phyloP scores from a whole-genome alignment of 2,888 invertebrate species.

The Dusona sp. region DNA sequence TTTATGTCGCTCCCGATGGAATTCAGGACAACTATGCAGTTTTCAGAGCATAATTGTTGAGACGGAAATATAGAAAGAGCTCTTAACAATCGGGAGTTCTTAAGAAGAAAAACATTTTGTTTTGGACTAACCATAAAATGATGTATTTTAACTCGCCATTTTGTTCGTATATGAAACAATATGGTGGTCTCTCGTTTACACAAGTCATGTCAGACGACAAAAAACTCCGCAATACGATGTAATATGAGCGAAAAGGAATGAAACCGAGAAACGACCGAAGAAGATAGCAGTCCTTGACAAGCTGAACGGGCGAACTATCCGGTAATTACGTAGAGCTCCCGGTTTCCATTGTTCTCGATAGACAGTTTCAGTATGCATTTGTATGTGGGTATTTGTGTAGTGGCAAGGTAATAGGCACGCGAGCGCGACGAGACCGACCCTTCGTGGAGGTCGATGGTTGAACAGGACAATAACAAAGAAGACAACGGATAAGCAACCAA shows the following conservation, averaged over 20 bases:
- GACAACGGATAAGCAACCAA: conserved; percentile 30
- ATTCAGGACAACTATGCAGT: not conserved
- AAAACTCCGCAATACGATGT: conserved; percentile 7
- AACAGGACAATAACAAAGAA: conserved; percentile 46
- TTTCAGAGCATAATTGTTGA: not conserved
- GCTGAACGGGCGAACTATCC: conserved; percentile 71
- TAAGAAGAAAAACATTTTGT: not conserved
- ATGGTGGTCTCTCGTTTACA: conserved; percentile 5
- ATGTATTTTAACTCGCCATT: not conserved
- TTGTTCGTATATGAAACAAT: conserved; percentile 31
- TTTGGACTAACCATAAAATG: not conserved
- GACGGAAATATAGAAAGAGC: not conserved
- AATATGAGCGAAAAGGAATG: not conserved
- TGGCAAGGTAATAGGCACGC: conserved; percentile 72
- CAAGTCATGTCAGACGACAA: conserved; percentile 10
- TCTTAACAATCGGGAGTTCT: not conserved
- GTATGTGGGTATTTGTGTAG: conserved; percentile 32
- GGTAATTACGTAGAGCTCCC: conserved; percentile 78
- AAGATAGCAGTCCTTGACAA: conserved; percentile 62
- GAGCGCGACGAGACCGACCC: conserved; percentile 42
- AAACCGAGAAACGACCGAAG: conserved; percentile 34
- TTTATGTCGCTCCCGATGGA: not conserved
- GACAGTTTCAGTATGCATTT: conserved; percentile 16
- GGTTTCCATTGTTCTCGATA: conserved; percentile 77
- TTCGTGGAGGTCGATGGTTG: conserved; percentile 39